Base-by-base conservation (phyloP, 2,113 vertebrate genomes). In the Prionailurus viverrinus region DNA sequence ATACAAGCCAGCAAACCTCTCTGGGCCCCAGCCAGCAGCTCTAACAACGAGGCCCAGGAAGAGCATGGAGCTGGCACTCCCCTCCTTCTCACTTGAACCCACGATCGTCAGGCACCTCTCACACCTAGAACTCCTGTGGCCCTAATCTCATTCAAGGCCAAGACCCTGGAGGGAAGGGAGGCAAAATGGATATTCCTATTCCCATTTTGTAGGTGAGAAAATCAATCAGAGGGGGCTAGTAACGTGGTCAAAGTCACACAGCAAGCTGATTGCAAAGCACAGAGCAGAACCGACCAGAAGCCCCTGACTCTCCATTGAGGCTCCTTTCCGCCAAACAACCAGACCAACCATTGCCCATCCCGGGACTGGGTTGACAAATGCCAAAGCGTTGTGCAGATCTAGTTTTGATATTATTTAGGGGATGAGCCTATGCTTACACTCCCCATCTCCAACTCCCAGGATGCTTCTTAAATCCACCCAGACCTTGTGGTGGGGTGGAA, bases 1-100 rank as follows among this genome's bases (percentile, higher is more conserved):
- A 39, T 18, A 33, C 53, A 82, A 58, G 68, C 39, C 0, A 1
- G 25, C 76, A 89, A 25, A 23, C 14, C 90, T 71, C 48, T 36
- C 53, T 29, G 27, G n/a, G 39, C 33, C 51, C 48, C 19, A 18
- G 19, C 63, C 33, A 29, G 2, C 7, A 48, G 29, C 27, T 76
- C 16, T 9, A 9, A 45, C 2, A 14, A 41, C n/a, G 45, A 19
- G 7, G 15, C 14, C 14, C 25, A 36, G 27, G 1, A 51, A 21
- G 25, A 48, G 13, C 23, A 5, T 0, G 9, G 8, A 78, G 55
- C 15, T 41, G 1, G 3, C 29, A 27, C 2, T n/a, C 33, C 33
- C 61, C 55, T n/a, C 53, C 53, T 51, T 2, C 6, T 12, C 2
- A 1, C 78, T 55, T 9, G 27, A 80, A 33, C 14, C 36, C 88